phyloP scores from a whole-genome alignment of 2,797 vertebrate species.

The Rhinella marina region DNA sequence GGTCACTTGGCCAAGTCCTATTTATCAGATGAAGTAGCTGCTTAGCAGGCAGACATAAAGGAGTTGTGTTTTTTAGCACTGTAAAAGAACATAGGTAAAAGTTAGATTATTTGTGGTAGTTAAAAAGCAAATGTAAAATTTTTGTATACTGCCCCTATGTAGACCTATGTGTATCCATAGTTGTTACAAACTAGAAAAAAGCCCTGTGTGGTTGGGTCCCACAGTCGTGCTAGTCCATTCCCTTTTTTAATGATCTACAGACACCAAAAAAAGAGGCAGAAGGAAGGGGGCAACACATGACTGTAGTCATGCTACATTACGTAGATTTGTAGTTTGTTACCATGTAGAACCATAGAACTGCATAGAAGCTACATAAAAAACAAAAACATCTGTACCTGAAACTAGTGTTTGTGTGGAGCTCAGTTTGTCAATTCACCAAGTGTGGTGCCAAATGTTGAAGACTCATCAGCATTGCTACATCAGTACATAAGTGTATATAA shows the following conservation, averaged over 20 bases:
- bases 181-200: neutral
- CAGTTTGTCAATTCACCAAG: neutral
- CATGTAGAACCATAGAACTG: neutral
- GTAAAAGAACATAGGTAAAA: neutral
- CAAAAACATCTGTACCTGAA: neutral
- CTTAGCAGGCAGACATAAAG: constrained; percentile 38
- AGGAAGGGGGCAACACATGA: neutral
- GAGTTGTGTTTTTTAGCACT: neutral
- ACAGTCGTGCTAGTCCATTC: neutral
- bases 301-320: neutral
- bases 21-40: neutral
- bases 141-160: neutral
- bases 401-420: too few relatives aligned
- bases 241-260: neutral
- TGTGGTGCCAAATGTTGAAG: neutral
- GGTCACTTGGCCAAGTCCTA: constrained; percentile 32
- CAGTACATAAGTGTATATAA: neutral
- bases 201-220: neutral
- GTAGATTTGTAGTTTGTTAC: neutral
- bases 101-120: neutral
- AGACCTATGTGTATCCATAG: neutral
- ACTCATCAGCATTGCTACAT: neutral
- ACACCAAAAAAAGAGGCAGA: neutral
- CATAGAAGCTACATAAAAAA: neutral
- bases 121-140: neutral